phyloP scores from a whole-genome alignment of 1,140 invertebrate genomes.

The Brachionus calyciflorus region DNA sequence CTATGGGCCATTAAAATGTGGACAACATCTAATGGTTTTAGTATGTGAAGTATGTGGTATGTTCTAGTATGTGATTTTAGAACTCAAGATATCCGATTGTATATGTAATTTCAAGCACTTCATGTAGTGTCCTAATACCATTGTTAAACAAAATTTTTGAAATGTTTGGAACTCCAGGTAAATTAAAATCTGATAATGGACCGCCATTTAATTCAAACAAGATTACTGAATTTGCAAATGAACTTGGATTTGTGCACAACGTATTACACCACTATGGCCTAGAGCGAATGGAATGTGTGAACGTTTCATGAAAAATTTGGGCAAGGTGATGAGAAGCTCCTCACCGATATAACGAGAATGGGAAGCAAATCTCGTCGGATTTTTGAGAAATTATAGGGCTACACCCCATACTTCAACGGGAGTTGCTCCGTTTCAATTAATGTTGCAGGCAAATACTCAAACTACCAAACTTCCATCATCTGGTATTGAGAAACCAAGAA shows the following conservation, averaged over 20 bases:
- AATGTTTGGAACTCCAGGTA: slow-evolving; percentile 47
- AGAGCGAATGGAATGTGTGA: slow-evolving; percentile 48
- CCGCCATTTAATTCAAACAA: slow-evolving; percentile 47
- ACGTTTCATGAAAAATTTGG: slow-evolving; percentile 22
- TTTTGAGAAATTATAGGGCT: too few species aligned
- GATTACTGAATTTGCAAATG: slow-evolving; percentile 45
- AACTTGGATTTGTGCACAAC: slow-evolving; percentile 46
- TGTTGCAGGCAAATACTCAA: too few species aligned
- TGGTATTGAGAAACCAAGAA: too few species aligned
- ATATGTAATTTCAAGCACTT: slow-evolving; percentile 48
- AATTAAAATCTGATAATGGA: slow-evolving; percentile 48
- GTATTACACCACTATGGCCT: slow-evolving; percentile 47
- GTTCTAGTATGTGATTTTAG: too few species aligned
- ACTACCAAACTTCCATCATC: too few species aligned
- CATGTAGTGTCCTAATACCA: slow-evolving; percentile 39
- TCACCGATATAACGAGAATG: too few species aligned
- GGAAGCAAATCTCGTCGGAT: too few species aligned
- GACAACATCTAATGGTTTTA: slow-evolving; percentile 50
- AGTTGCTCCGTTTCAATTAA: too few species aligned
- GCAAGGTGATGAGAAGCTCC: too few species aligned
- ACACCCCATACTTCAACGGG: too few species aligned
- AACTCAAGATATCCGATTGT: slow-evolving; percentile 52
- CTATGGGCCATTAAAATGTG: slow-evolving; percentile 51
- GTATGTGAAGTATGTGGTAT: too few species aligned
- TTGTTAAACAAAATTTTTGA: slow-evolving; percentile 48